A percentile compares a stretch with the other conserved stretches of the same genome.
Conservation (phyloP, 2,888 invertebrate species). For the Lucinisca nassula region DNA sequence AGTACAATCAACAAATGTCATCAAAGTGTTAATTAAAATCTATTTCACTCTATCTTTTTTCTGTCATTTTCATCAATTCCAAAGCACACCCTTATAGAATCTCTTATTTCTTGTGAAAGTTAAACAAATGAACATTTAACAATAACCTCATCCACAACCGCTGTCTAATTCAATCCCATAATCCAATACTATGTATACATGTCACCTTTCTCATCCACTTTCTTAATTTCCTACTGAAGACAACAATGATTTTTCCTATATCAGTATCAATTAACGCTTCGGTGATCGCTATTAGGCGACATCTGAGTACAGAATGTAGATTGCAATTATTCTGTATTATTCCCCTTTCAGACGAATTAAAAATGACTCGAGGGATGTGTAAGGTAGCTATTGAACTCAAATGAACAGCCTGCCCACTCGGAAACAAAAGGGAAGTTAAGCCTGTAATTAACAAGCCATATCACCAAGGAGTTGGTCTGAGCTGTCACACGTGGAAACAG, state of each 20-base stretch:
- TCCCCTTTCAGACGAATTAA: not conserved
- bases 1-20: not conserved
- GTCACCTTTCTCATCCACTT: not conserved
- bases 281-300: constrained; percentile 5
- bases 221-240: constrained; percentile 1
- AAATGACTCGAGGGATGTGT: not conserved
- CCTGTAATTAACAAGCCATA: constrained; percentile 6
- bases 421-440: not conserved
- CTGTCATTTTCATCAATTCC: not conserved
- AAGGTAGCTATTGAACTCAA: not conserved
- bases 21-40: not conserved
- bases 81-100: not conserved
- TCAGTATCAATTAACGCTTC: constrained; percentile 15
- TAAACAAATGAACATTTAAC: not conserved
- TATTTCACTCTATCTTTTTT: not conserved
- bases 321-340: constrained; percentile 12
- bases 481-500: no score
- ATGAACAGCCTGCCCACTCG: not conserved
- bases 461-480: no score
- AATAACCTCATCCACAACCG: not conserved
- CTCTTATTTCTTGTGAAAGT: not conserved
- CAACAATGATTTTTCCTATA: constrained; percentile 12
- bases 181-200: not conserved
- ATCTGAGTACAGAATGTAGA: constrained; percentile 16
- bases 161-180: constrained; percentile 1